These are phyloP conservation scores for Tachina lurida DNA, from an alignment of 2,888 invertebrate species.

Conservation along the genomic window DNA sequence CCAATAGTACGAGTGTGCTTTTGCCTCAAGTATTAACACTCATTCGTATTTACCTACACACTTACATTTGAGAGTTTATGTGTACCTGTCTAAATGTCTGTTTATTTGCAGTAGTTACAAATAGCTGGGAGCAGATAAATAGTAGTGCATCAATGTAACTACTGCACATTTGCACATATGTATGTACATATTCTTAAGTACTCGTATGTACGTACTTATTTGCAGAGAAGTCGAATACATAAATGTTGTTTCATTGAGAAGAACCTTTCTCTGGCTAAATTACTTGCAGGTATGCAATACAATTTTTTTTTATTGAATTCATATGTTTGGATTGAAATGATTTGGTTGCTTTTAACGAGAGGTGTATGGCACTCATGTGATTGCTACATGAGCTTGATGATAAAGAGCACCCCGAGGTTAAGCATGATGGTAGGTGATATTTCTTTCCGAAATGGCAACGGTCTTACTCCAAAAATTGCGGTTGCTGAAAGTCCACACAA, in stretches of 20 bases:
- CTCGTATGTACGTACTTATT: background rate
- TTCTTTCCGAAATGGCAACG: no score
- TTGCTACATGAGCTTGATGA: no score
- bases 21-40: conserved; percentile 60
- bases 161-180: no score
- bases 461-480: no score
- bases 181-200: no score
- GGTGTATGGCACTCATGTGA: no score
- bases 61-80: conserved; percentile 31
- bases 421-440: no score
- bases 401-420: no score
- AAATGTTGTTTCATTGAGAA: background rate
- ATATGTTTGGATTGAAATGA: conserved; percentile 1
- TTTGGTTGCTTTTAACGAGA: no score
- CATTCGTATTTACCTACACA: conserved; percentile 37
- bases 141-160: conserved; percentile 7
- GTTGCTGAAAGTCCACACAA: no score
- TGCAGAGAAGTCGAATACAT: background rate
- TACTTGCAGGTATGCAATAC: background rate
- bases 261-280: background rate
- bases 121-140: conserved; percentile 49
- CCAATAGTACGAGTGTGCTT: conserved; percentile 58
- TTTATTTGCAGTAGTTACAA: conserved; percentile 44
- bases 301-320: conserved; percentile 2
- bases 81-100: conserved; percentile 42